Evolutionary conservation across 1,140 invertebrate genomes (phyloP).

Genomic region (Zelostemma sp.): DNA sequence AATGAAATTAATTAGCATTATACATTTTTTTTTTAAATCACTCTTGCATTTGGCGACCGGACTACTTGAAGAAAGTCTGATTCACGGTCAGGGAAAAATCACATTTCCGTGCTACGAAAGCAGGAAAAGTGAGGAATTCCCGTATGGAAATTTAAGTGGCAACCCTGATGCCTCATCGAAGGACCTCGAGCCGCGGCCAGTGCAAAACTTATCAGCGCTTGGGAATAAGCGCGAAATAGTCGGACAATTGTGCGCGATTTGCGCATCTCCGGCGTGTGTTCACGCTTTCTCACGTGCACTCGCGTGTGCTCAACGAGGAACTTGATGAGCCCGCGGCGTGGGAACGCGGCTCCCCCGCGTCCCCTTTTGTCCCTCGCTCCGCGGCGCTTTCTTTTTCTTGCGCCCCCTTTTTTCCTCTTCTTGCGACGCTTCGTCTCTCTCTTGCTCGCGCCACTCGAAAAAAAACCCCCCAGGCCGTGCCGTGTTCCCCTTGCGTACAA

Average conservation of each 20-base stretch:
- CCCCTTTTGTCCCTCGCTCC: constrained; percentile 17
- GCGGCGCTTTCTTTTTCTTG: constrained; percentile 12
- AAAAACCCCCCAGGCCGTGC: not conserved
- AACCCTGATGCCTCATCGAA: too few species aligned
- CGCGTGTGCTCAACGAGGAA: constrained; percentile 48
- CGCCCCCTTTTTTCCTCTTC: constrained; percentile 17
- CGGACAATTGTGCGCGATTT: constrained; percentile 46
- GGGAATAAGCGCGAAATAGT: constrained; percentile 28
- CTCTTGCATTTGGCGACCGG: too few species aligned
- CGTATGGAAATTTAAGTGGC: too few species aligned
- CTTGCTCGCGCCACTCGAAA: not conserved
- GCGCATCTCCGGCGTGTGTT: constrained; percentile 43
- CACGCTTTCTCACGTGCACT: constrained; percentile 49
- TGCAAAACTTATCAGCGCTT: constrained; percentile 2
- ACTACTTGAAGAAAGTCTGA: too few species aligned
- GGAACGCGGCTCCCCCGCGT: constrained; percentile 50
- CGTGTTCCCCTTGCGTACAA: not conserved
- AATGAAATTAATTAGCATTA: too few species aligned
- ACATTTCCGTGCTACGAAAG: too few species aligned
- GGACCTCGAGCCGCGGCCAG: not conserved
- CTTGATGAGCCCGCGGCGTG: constrained; percentile 53
- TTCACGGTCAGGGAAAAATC: too few species aligned
- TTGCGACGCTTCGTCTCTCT: constrained; percentile 11
- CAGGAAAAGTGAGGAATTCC: too few species aligned
- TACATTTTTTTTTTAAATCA: too few species aligned